Percentiles rank a stretch among this genome's conserved stretches.
phyloP scores from a whole-genome alignment of 2,797 vertebrate genomes.

The Oreonectes daqikongensis region DNA sequence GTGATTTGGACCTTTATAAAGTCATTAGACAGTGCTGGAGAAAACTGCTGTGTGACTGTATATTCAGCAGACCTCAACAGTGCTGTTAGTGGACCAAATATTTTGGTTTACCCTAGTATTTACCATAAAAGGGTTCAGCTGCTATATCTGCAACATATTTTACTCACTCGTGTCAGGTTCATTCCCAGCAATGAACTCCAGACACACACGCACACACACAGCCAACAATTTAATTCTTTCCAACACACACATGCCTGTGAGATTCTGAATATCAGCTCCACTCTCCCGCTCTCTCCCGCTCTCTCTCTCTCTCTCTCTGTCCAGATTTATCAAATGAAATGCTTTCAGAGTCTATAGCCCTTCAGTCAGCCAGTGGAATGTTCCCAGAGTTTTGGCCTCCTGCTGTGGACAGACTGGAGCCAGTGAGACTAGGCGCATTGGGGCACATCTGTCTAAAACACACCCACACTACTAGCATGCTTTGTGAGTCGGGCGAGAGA shows the following conservation, averaged over 20 bases:
- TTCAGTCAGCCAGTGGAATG: slow-evolving; percentile 9
- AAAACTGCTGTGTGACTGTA: no score
- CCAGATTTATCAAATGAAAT: slow-evolving; percentile 32
- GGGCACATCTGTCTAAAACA: slow-evolving; percentile 22
- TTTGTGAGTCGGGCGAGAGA: neutral
- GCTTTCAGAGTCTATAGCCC: slow-evolving; percentile 10
- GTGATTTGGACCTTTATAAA: no score
- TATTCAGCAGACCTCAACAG: no score
- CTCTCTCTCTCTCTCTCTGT: slow-evolving; percentile 5
- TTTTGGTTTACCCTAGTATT: no score
- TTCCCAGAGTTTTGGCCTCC: slow-evolving; percentile 28
- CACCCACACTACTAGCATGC: slow-evolving; percentile 13
- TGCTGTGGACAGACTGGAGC: slow-evolving; percentile 32
- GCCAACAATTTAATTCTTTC: neutral
- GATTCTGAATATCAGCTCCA: slow-evolving; percentile 1
- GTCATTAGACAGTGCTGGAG: no score
- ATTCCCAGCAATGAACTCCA: neutral
- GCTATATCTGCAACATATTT: no score
- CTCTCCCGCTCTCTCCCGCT: neutral
- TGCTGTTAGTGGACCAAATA: no score
- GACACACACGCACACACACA: neutral
- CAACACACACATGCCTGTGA: slow-evolving; percentile 27
- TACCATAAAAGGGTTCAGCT: no score
- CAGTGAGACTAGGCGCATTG: slow-evolving; percentile 10
- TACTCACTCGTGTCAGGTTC: no score